Conservation (phyloP, 2,113 vertebrate species). For the Paradisaea rubra region DNA sequence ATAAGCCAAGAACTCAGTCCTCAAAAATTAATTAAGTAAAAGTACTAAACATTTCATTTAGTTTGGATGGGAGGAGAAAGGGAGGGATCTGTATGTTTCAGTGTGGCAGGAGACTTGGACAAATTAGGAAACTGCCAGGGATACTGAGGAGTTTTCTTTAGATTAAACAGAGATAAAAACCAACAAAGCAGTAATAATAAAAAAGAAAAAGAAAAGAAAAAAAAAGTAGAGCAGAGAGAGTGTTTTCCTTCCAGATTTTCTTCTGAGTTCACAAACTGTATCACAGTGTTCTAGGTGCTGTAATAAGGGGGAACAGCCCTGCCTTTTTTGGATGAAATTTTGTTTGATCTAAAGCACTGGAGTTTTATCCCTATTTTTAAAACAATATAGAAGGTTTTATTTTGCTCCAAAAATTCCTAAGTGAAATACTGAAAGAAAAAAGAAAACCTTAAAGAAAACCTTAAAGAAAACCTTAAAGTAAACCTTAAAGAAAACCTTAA, state of each 20-base stretch:
- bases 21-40: neutral
- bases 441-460: neutral
- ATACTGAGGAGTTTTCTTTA: neutral
- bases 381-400: neutral
- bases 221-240: neutral
- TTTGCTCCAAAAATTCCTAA: neutral
- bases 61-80: neutral
- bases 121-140: neutral
- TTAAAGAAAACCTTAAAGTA: neutral
- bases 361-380: neutral
- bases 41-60: neutral
- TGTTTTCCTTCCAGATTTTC: neutral
- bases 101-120: neutral
- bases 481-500: neutral
- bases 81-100: neutral
- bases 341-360: neutral
- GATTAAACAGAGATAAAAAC: neutral
- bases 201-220: neutral
- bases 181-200: neutral
- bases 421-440: neutral
- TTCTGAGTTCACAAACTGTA: neutral
- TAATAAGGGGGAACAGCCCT: neutral
- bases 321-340: neutral
- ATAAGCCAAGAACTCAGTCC: neutral
- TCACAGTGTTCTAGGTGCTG: neutral